Percentiles rank a stretch among this genome's conserved stretches.
Evolutionary conservation across 1,140 invertebrate genomes (phyloP).

Genomic region (Chymomyza costata): DNA sequence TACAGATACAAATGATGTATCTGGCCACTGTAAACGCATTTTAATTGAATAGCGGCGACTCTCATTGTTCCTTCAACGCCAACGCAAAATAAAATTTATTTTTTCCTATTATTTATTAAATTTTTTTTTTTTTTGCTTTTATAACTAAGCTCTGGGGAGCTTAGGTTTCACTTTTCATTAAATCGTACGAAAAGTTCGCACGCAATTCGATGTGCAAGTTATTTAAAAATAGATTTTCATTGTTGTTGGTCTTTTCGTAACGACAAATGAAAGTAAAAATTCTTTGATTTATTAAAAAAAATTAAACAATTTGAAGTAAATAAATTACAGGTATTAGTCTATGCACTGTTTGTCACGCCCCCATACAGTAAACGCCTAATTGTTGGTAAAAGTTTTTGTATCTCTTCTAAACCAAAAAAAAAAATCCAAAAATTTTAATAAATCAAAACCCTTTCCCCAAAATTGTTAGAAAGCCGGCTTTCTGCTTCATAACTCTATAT

Average conservation of each 20-base stretch:
- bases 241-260: too few species aligned
- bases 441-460: slow-evolving; percentile 66
- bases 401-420: too few species aligned
- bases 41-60: neutral
- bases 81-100: too few species aligned
- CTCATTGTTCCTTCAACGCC: too few species aligned
- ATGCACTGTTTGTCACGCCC: slow-evolving; percentile 19
- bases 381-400: slow-evolving; percentile 50
- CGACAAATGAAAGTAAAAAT: neutral
- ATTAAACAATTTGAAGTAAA: slow-evolving; percentile 32
- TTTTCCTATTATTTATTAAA: slow-evolving; percentile 5
- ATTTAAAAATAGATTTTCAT: too few species aligned
- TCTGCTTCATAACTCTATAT: slow-evolving; percentile 24
- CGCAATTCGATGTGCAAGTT: too few species aligned
- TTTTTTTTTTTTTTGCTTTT: slow-evolving; percentile 7
- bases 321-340: slow-evolving; percentile 58
- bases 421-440: slow-evolving; percentile 52
- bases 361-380: slow-evolving; percentile 30
- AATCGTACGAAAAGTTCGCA: neutral
- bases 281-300: too few species aligned
- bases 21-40: too few species aligned
- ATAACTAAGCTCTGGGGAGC: slow-evolving; percentile 1
- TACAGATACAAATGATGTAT: too few species aligned
- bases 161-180: slow-evolving; percentile 4
- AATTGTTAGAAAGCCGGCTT: slow-evolving; percentile 54